These are phyloP conservation scores for Trididemnum clinides DNA, from an alignment of 23 tunicate genomes.

Conservation along the genomic window DNA sequence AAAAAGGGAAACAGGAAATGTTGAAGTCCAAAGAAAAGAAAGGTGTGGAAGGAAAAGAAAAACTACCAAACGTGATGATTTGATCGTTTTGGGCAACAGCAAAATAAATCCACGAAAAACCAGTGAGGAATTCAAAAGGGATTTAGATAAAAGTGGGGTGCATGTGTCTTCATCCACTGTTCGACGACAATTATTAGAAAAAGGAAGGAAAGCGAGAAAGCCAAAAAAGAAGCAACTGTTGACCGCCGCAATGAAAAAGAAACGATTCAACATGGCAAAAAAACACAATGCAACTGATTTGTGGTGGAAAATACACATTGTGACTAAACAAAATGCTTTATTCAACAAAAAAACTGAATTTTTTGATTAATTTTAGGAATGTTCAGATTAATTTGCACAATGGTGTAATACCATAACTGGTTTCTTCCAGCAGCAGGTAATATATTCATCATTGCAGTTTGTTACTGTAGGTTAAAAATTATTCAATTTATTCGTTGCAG, in stretches of 20 bases:
- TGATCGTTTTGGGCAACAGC: constrained; percentile 16
- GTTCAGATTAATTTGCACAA: too few species aligned
- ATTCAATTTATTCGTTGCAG: too few species aligned
- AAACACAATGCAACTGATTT: too few species aligned
- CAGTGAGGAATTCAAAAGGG: constrained; percentile 10
- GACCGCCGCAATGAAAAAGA: constrained; percentile 26
- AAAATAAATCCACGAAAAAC: constrained; percentile 15
- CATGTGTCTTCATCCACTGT: constrained; percentile 17
- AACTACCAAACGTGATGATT: constrained; percentile 19
- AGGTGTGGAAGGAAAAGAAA: constrained; percentile 23
- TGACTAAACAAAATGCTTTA: too few species aligned
- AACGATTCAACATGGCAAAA: constrained; percentile 30
- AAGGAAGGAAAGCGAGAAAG: constrained; percentile 17
- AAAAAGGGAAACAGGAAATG: constrained; percentile 28
- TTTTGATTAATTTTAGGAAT: too few species aligned
- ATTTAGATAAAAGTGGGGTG: constrained; percentile 20
- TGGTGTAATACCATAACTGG: too few species aligned
- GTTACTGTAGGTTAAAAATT: too few species aligned
- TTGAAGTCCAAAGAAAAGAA: constrained; percentile 18
- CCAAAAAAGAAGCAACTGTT: constrained; percentile 28
- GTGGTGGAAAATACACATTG: too few species aligned
- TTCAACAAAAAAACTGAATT: too few species aligned
- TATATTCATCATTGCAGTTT: too few species aligned
- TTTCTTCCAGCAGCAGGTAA: too few species aligned
- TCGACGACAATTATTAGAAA: constrained; percentile 4